These are phyloP conservation scores for Sipha flava DNA, from an alignment of 1,140 invertebrate species.

Conservation along the genomic window DNA sequence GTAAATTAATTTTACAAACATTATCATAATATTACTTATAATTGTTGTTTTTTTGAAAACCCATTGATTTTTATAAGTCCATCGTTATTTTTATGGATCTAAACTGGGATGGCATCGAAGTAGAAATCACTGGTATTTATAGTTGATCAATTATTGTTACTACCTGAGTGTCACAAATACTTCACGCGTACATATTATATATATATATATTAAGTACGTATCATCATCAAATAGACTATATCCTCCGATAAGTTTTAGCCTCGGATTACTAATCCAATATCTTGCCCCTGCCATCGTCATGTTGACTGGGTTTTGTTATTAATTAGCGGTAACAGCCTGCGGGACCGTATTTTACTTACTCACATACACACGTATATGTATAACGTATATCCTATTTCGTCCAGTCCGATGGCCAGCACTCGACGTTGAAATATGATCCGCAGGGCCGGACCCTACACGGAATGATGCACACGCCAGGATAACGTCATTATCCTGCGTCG, in stretches of 20 bases:
- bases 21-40: no score
- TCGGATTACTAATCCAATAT: not conserved
- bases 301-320: not conserved
- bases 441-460: not conserved
- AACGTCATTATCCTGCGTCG: constrained; percentile 6
- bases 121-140: no score
- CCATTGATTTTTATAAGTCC: no score
- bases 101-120: no score
- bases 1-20: no score
- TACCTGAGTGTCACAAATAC: no score
- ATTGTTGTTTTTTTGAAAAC: no score
- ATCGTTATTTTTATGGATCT: no score
- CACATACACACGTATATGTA: no score
- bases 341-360: not conserved
- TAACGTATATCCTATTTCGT: not conserved
- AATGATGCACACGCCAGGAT: not conserved
- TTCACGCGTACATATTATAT: not conserved
- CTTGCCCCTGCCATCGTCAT: not conserved
- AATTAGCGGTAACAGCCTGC: constrained; percentile 1
- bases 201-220: no score
- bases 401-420: not conserved
- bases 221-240: not conserved
- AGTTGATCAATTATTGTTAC: no score
- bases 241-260: no score
- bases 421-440: not conserved